Evolutionary conservation across 2,888 invertebrate species (phyloP).

Genomic region (Frankliniella intonsa): DNA sequence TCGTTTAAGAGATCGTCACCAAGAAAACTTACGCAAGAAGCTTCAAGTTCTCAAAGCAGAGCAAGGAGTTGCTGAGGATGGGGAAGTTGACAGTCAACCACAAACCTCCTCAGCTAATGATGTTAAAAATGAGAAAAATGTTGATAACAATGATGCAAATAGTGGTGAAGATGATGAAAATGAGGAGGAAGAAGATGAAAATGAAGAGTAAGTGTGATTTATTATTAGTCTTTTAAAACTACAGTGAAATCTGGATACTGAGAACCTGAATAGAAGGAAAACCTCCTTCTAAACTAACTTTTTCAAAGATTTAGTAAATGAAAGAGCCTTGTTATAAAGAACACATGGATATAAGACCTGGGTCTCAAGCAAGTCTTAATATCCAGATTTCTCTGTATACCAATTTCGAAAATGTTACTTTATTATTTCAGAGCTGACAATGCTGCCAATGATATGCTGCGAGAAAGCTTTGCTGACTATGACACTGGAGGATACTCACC

Average conservation of each 20-base stretch:
- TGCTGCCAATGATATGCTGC: conserved; percentile 51
- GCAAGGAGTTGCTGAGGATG: conserved; percentile 56
- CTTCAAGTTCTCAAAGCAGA: conserved; percentile 84
- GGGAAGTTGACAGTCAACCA: conserved; percentile 37
- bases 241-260: too few relatives aligned
- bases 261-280: conserved; percentile 28
- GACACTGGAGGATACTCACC: conserved; percentile 83
- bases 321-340: too few relatives aligned
- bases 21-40: conserved; percentile 81
- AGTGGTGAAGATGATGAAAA: conserved; percentile 43
- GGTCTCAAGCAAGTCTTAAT: too few relatives aligned
- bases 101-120: conserved; percentile 19
- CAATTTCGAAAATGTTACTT: not conserved
- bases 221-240: conserved; percentile 36
- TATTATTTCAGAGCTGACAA: conserved; percentile 42
- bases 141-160: conserved; percentile 43
- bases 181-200: conserved; percentile 44
- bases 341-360: too few relatives aligned
- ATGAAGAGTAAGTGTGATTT: conserved; percentile 44
- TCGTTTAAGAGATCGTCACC: conserved; percentile 85
- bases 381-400: too few relatives aligned
- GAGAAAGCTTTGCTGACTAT: conserved; percentile 64
- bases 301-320: too few relatives aligned
- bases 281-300: too few relatives aligned
- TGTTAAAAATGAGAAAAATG: not conserved